phyloP scores from a whole-genome alignment of 2,113 vertebrate genomes.

The Seriola rivoliana region DNA sequence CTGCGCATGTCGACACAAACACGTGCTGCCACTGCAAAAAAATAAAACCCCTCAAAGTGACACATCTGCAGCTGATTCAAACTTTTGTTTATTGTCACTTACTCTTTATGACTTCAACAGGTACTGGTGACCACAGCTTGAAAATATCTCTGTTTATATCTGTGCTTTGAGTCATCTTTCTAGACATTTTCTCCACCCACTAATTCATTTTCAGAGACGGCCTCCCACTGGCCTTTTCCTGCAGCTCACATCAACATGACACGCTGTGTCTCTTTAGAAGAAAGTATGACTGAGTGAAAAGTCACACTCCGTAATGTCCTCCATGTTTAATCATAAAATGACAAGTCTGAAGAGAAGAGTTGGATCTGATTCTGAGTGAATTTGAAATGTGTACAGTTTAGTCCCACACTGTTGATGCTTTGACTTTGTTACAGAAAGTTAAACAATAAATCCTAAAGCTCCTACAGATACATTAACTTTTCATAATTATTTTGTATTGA shows the following conservation, averaged over 20 bases:
- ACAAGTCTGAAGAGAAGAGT: neutral
- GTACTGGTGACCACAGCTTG: too few relatives aligned
- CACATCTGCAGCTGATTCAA: too few relatives aligned
- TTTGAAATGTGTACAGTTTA: too few relatives aligned
- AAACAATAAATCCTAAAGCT: too few relatives aligned
- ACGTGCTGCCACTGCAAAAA: too few relatives aligned
- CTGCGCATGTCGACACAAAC: too few relatives aligned
- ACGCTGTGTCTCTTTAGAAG: conserved; percentile 10
- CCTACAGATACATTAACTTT: too few relatives aligned
- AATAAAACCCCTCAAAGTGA: too few relatives aligned
- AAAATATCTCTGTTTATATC: neutral
- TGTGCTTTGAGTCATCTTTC: conserved; percentile 32
- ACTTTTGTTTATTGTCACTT: neutral
- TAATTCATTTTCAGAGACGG: neutral
- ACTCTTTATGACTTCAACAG: neutral
- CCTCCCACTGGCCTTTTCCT: neutral
- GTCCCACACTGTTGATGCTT: too few relatives aligned
- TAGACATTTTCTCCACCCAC: conserved; percentile 9
- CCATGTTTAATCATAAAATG: neutral
- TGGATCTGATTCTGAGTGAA: neutral
- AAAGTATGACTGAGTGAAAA: conserved; percentile 13
- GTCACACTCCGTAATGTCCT: neutral
- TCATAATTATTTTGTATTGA: too few relatives aligned
- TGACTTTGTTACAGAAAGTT: too few relatives aligned
- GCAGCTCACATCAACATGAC: conserved; percentile 18